phyloP scores from a whole-genome alignment of 1,140 invertebrate genomes.

The Drosophila jambulina region DNA sequence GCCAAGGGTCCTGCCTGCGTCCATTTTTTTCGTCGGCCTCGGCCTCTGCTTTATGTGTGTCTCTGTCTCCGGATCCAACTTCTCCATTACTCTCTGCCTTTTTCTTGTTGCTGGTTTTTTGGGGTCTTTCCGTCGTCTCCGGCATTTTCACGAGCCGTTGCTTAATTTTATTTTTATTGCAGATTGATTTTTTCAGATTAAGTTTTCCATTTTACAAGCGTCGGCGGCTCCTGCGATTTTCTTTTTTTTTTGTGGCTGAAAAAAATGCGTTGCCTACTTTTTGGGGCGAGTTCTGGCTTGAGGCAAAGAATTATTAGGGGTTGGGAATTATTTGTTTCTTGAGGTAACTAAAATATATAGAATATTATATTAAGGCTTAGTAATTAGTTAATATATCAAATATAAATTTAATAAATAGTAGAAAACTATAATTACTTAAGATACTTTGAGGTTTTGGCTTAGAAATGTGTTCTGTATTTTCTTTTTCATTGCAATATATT shows the following conservation, averaged over 20 bases:
- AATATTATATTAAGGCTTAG: neutral
- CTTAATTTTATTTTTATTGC: slow-evolving; percentile 84
- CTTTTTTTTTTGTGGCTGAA: slow-evolving; percentile 1
- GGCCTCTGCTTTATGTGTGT: slow-evolving; percentile 40
- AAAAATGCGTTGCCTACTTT: slow-evolving; percentile 50
- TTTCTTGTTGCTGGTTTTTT: slow-evolving; percentile 9
- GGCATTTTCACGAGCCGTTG: slow-evolving; percentile 56
- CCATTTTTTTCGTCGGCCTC: slow-evolving; percentile 37
- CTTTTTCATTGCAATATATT: too few species aligned
- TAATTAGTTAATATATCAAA: neutral
- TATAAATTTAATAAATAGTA: neutral
- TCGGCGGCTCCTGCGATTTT: slow-evolving; percentile 5
- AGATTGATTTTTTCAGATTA: slow-evolving; percentile 82
- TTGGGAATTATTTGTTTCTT: neutral
- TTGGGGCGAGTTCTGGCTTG: neutral
- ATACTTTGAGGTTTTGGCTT: neutral
- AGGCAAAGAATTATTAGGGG: too few species aligned
- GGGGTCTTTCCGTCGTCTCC: slow-evolving; percentile 21
- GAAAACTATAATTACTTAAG: neutral
- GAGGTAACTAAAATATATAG: neutral
- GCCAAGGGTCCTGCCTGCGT: slow-evolving; percentile 43
- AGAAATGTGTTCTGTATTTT: neutral
- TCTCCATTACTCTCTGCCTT: slow-evolving; percentile 1
- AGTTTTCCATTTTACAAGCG: slow-evolving; percentile 64
- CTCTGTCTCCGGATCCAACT: slow-evolving; percentile 1